These are phyloP conservation scores for Rhogogaster chlorosoma DNA, from an alignment of 2,888 invertebrate species.

Conservation along the genomic window DNA sequence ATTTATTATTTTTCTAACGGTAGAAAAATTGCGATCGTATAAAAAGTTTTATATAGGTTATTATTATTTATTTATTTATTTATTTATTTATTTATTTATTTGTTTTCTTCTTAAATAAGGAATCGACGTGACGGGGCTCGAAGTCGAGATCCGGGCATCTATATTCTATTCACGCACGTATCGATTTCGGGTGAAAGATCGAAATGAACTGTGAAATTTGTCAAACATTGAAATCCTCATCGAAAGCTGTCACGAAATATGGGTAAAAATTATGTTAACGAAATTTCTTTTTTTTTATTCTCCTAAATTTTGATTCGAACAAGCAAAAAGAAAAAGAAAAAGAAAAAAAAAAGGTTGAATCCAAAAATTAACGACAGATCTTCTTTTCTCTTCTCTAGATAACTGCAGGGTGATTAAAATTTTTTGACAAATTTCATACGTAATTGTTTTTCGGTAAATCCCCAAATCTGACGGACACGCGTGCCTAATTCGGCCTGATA, in stretches of 20 bases:
- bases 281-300: background rate
- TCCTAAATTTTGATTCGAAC: background rate
- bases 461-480: background rate
- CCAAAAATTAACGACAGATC: too few relatives aligned
- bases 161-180: background rate
- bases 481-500: background rate
- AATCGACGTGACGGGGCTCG: slow-evolving; percentile 61
- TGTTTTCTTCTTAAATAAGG: slow-evolving; percentile 51
- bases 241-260: too few relatives aligned
- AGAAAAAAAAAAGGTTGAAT: background rate
- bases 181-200: background rate
- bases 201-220: background rate
- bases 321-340: background rate
- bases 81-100: slow-evolving; percentile 50
- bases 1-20: slow-evolving; percentile 49
- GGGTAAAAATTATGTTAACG: background rate
- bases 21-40: slow-evolving; percentile 45
- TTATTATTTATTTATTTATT: slow-evolving; percentile 53
- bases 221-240: background rate
- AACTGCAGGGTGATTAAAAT: background rate
- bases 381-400: background rate
- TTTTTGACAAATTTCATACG: background rate
- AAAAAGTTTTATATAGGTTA: slow-evolving; percentile 26
- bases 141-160: slow-evolving; percentile 63
- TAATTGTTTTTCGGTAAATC: background rate